A percentile compares a stretch with the other conserved stretches of the same genome.
These are phyloP conservation scores for Tokudaia muenninki DNA, from an alignment of 2,797 vertebrate species.

Conservation along the genomic window DNA sequence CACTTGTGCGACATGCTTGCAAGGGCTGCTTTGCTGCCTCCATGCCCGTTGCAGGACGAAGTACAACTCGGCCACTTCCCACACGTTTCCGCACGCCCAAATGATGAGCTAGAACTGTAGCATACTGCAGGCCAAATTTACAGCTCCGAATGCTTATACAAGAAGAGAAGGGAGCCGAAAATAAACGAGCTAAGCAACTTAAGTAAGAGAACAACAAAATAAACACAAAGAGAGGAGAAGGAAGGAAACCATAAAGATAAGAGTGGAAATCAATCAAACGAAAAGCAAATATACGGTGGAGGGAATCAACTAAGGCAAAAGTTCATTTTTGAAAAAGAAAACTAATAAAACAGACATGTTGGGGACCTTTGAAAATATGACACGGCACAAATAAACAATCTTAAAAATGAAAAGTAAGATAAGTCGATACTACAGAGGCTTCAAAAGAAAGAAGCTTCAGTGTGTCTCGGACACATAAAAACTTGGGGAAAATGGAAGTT, in stretches of 20 bases:
- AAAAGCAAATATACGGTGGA: conserved; percentile 81
- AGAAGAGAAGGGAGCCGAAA: conserved; percentile 75
- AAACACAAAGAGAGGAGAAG: conserved; percentile 80
- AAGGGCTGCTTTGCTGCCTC: background rate
- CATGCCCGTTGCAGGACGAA: background rate
- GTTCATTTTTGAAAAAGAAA: conserved; percentile 78
- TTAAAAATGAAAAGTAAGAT: conserved; percentile 69
- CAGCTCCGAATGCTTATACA: conserved; percentile 61
- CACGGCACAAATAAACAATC: conserved; percentile 78
- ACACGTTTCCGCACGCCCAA: background rate
- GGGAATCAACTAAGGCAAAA: conserved; percentile 80
- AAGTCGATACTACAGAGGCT: conserved; percentile 14
- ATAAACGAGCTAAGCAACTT: conserved; percentile 75
- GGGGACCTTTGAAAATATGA: conserved; percentile 72
- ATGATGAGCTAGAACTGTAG: conserved; percentile 31
- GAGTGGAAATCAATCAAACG: conserved; percentile 81
- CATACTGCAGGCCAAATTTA: conserved; percentile 69
- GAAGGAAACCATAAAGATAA: conserved; percentile 86
- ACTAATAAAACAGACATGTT: conserved; percentile 73
- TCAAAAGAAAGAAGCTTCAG: conserved; percentile 36
- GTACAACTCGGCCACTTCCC: background rate
- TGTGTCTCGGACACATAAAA: conserved; percentile 13
- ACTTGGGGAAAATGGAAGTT: conserved; percentile 44
- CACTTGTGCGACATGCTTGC: background rate
- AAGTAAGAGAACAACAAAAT: conserved; percentile 82